Evolutionary conservation across 2,888 invertebrate genomes (phyloP), one percentile per base, ranked within the genome.

Genomic region (Caenorhabditis sp.): DNA sequence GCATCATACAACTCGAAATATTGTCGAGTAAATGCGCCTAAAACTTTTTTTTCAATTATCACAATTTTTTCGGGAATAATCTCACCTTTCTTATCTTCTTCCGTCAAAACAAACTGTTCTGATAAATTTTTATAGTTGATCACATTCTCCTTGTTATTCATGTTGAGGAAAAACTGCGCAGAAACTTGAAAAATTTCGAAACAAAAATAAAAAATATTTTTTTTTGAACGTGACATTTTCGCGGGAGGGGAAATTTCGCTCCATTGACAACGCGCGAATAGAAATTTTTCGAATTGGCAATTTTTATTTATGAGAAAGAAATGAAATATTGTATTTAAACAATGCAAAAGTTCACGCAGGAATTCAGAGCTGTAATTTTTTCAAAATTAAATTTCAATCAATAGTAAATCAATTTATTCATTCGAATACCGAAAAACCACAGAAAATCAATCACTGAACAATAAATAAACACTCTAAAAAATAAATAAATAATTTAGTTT

Each of bases 1-100:
- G 77, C 68, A 31, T 67, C 66, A 62, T 81, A 81, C 10, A 68
- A 51, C 59, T 70, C 69, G 19, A 60, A 78, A 62, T 78, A 81
- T 49, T 81, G 80, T 37, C 80, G 57, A 17, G 60, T 14, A 36
- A 70, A 79, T 19, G 76, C 72, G 19, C 66, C 72, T 72, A 49
- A 31, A 61, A 66, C 0, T n/a, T n/a, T n/a, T n/a, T n/a, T n/a
- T n/a, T n/a, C n/a, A n/a, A n/a, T n/a, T n/a, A n/a, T n/a, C n/a
- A n/a, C n/a, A n/a, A n/a, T n/a, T n/a, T n/a, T 26, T 23, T 54
- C 31, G 12, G 49, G 27, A 10, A 57, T 50, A 8, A 19, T 2
- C 51, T 12, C 17, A 65, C 72, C 68, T 66, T 66, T 64, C 23
- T 27, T 61, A 49, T 78, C 78, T 23, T 69, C 14, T 23, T 76